Evolutionary conservation across 2,113 vertebrate genomes (phyloP).

Genomic region (Hippocampus barbouri): DNA sequence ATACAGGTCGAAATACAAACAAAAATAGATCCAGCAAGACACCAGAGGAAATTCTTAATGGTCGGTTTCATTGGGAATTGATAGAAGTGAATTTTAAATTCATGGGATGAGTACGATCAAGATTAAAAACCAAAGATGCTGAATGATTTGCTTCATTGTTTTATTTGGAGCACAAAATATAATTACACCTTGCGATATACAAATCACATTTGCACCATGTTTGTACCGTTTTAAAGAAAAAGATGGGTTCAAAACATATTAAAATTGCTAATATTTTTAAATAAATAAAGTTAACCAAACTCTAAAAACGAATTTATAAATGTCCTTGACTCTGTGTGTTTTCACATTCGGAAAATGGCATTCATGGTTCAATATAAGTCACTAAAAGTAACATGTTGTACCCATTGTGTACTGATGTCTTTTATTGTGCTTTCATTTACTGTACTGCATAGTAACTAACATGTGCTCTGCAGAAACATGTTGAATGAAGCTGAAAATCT

Average conservation of each 20-base stretch:
- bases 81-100: background rate
- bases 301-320: constrained; percentile 53
- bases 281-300: constrained; percentile 69
- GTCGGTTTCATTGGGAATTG: constrained; percentile 12
- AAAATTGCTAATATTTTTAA: constrained; percentile 63
- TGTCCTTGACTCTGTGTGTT: constrained; percentile 48
- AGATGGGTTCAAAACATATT: constrained; percentile 54
- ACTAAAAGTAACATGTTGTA: constrained; percentile 22
- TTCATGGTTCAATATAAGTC: constrained; percentile 36
- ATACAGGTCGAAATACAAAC: constrained; percentile 51
- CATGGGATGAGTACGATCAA: constrained; percentile 6
- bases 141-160: constrained; percentile 44
- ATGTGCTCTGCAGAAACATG: constrained; percentile 37
- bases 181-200: constrained; percentile 73
- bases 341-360: constrained; percentile 61
- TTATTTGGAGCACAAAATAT: constrained; percentile 76
- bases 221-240: constrained; percentile 60
- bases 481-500: constrained; percentile 36
- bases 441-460: constrained; percentile 67
- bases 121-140: constrained; percentile 4
- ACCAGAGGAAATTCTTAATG: constrained; percentile 12
- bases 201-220: constrained; percentile 68
- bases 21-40: constrained; percentile 36
- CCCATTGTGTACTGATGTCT: constrained; percentile 29
- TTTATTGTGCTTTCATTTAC: constrained; percentile 59